Conservation (phyloP, 2,797 vertebrate genomes). For the Channa striata region DNA sequence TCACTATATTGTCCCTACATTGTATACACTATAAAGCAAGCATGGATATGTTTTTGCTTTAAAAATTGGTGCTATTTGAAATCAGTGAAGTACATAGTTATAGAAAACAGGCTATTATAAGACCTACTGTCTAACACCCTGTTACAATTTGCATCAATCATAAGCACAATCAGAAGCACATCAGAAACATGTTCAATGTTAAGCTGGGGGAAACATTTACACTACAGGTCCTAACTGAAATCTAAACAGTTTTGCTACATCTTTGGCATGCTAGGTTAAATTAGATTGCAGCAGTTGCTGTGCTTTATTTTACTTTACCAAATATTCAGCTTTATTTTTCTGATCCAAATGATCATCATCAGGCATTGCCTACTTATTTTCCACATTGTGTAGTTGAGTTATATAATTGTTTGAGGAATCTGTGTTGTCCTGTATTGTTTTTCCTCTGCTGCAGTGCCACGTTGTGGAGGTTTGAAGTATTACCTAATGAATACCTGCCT, state of each 20-base stretch:
- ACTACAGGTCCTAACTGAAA: constrained; percentile 21
- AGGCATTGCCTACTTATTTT: constrained; percentile 22
- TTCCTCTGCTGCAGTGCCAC: constrained; percentile 65
- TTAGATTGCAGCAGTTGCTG: neutral
- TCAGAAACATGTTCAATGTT: neutral
- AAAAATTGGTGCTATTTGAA: constrained; percentile 3
- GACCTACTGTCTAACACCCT: neutral
- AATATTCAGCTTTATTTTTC: constrained; percentile 3
- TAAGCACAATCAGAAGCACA: constrained; percentile 1
- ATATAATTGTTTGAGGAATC: constrained; percentile 18
- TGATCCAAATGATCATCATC: constrained; percentile 11
- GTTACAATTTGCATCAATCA: constrained; percentile 7
- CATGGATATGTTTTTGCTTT: constrained; percentile 1
- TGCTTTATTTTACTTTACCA: constrained; percentile 2
- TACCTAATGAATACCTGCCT: constrained; percentile 39
- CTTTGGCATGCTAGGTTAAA: constrained; percentile 8
- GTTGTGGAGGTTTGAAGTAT: constrained; percentile 78
- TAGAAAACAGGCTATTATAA: too few relatives aligned
- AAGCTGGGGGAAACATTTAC: constrained; percentile 14
- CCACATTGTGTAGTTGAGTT: constrained; percentile 6
- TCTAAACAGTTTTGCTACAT: constrained; percentile 1
- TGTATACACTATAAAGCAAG: constrained; percentile 29
- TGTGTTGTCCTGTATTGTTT: constrained; percentile 8
- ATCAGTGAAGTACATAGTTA: too few relatives aligned
- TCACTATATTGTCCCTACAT: neutral